These are phyloP conservation scores for Spatulosminthurus flaviceps DNA, from an alignment of 2,888 invertebrate species.

Conservation along the genomic window DNA sequence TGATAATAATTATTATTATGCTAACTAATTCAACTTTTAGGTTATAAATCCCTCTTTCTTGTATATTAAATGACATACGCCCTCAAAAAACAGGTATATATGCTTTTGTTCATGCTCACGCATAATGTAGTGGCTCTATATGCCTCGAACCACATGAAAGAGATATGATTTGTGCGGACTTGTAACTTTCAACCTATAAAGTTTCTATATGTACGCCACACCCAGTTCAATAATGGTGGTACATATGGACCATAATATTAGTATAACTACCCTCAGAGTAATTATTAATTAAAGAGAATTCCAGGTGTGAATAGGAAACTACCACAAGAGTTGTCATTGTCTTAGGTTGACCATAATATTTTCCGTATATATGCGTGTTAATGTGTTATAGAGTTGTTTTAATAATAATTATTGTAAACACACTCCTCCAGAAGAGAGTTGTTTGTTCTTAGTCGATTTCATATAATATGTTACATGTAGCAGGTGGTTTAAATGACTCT, in stretches of 20 bases:
- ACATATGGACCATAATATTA: too few relatives aligned
- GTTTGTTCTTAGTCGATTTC: neutral
- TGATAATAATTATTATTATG: neutral
- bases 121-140: neutral
- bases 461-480: neutral
- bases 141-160: neutral
- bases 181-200: neutral
- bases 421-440: neutral
- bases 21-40: neutral
- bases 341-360: too few relatives aligned
- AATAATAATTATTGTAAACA: conserved; percentile 7
- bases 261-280: neutral
- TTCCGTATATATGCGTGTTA: too few relatives aligned
- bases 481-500: too few relatives aligned
- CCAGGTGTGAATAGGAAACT: neutral
- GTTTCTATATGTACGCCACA: neutral
- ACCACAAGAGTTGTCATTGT: too few relatives aligned
- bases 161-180: neutral
- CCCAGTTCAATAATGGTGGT: neutral
- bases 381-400: neutral
- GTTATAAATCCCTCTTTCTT: neutral
- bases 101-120: neutral
- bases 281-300: neutral
- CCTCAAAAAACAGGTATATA: neutral
- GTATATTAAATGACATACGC: neutral